Evolutionary conservation across 2,888 invertebrate genomes (phyloP).

Genomic region (Eretmocerus hayati): DNA sequence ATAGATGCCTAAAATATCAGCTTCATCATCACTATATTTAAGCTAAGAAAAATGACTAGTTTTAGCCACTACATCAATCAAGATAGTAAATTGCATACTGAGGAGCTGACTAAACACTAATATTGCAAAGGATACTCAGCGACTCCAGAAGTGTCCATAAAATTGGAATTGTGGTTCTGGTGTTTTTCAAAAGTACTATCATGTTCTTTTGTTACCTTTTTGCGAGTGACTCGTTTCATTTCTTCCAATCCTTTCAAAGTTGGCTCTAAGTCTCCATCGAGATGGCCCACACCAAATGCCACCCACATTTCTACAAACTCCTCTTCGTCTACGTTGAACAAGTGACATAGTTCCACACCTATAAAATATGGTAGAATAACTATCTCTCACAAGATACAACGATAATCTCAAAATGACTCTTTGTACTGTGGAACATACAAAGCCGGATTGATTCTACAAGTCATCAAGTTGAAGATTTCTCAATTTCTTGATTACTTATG

Average conservation of each 20-base stretch:
- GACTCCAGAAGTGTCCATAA: not conserved
- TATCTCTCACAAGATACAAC: too few relatives aligned
- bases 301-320: slow-evolving; percentile 38
- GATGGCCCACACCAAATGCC: slow-evolving; percentile 29
- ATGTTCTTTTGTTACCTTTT: slow-evolving; percentile 17
- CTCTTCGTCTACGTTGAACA: slow-evolving; percentile 32
- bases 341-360: slow-evolving; percentile 38
- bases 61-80: not conserved
- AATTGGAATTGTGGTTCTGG: not conserved
- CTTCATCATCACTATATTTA: slow-evolving; percentile 23
- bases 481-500: too few relatives aligned
- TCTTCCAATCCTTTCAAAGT: slow-evolving; percentile 30
- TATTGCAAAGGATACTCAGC: slow-evolving; percentile 31
- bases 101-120: not conserved
- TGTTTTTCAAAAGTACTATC: slow-evolving; percentile 1
- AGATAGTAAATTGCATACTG: too few relatives aligned
- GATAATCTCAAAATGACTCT: too few relatives aligned
- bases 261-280: slow-evolving; percentile 28
- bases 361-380: too few relatives aligned
- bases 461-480: too few relatives aligned
- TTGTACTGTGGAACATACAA: too few relatives aligned
- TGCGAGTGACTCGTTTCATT: slow-evolving; percentile 27
- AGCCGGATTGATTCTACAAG: too few relatives aligned
- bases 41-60: slow-evolving; percentile 10
- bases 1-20: slow-evolving; percentile 34